These are phyloP conservation scores for Brachionus plicatilis DNA, from an alignment of 1,140 invertebrate genomes.

Conservation along the genomic window DNA sequence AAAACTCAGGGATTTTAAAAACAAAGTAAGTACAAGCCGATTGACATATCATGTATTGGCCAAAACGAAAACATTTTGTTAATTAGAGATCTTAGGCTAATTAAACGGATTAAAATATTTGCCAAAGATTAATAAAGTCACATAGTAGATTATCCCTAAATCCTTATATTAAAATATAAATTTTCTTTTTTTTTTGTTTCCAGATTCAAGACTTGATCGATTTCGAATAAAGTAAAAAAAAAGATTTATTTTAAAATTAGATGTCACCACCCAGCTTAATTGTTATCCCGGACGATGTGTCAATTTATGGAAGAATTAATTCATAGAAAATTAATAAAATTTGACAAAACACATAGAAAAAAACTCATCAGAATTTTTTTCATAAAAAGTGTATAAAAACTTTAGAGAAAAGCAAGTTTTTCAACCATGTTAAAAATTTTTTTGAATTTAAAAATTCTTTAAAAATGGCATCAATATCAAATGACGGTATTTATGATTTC, in stretches of 20 bases:
- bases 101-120: slow-evolving; percentile 16
- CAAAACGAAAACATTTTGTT: not conserved
- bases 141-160: not conserved
- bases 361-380: too few species aligned
- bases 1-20: not conserved
- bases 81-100: not conserved
- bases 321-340: too few species aligned
- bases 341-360: too few species aligned
- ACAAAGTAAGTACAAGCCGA: not conserved
- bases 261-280: not conserved
- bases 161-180: not conserved
- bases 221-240: not conserved
- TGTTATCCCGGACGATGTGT: not conserved
- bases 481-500: too few species aligned
- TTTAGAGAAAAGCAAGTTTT: too few species aligned
- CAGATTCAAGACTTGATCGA: slow-evolving; percentile 21
- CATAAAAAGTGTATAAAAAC: too few species aligned
- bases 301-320: too few species aligned
- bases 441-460: too few species aligned
- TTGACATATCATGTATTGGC: slow-evolving; percentile 24
- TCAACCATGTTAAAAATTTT: too few species aligned
- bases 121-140: not conserved
- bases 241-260: not conserved
- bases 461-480: too few species aligned
- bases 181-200: not conserved